Evolutionary conservation across 2,113 vertebrate species (phyloP), one percentile per base, ranked within the genome.

Genomic region (Lipophrys pholis): DNA sequence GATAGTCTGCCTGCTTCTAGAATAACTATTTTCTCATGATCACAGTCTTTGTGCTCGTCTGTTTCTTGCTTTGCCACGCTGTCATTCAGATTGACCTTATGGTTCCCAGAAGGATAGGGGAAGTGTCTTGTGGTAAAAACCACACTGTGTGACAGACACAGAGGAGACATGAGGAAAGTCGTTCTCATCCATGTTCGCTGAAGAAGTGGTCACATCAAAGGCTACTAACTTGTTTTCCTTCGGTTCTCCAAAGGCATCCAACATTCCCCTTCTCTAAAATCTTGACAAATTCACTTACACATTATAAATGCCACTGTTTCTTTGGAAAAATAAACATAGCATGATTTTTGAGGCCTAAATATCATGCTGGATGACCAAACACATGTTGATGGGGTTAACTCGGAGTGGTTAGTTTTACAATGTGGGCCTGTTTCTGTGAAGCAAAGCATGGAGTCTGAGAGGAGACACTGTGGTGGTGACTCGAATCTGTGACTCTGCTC

Each of bases 101-200:
- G 79, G 83, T 85, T 90, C 91, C 87, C 87, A 81, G 73, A 89
- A 87, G 86, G 80, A 80, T 81, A 83, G 74, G 75, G 80, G 76
- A 85, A 84, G 80, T 86, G 86, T 89, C 65, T 86, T 93, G 92
- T 91, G 91, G 91, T 90, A 73, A 81, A 90, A 93, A 91, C 91
- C 92, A 85, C 90, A 91, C 72, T 85, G 70, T 91, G 82, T 88
- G 89, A 93, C 85, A 93, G 86, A 90, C 91, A 91, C 58, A 78
- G 80, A 75, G 90, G 87, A 91, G 91, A 91, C 91, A 85, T 61
- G 73, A 85, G 78, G 70, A 87, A 84, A 69, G 73, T 66, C 38
- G 73, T 81, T 89, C 82, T 88, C 81, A 87, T 87, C 81, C 62
- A 73, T 90, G 82, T 82, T 90, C 76, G 21, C 53, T 88, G 64